Conservation (phyloP, 2,113 vertebrate genomes). For the Megaceryle maxima region DNA sequence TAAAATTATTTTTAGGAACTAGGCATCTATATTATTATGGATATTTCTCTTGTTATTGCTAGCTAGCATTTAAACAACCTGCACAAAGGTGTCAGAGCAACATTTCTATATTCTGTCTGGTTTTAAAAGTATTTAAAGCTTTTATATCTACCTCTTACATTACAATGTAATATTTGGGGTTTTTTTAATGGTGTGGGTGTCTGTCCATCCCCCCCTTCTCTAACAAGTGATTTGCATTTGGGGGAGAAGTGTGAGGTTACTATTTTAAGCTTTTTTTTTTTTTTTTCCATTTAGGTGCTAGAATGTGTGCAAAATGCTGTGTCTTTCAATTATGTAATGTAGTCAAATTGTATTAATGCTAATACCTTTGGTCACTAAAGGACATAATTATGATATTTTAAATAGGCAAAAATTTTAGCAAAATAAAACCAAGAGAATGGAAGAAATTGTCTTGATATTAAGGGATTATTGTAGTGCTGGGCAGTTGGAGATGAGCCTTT, state of each 20-base stretch:
- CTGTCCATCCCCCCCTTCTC: neutral
- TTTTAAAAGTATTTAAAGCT: neutral
- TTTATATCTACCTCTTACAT: neutral
- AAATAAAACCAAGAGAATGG: neutral
- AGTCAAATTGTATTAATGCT: neutral
- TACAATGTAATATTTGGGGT: neutral
- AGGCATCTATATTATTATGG: constrained; percentile 24
- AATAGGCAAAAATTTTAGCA: neutral
- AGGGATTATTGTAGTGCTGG: neutral
- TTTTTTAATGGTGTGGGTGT: neutral
- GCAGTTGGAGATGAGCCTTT: neutral
- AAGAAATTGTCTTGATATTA: neutral
- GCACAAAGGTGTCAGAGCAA: constrained; percentile 32
- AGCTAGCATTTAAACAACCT: neutral
- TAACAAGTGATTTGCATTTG: neutral
- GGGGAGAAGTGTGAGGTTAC: neutral
- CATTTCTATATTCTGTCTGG: neutral
- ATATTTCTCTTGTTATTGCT: constrained; percentile 34
- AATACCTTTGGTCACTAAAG: neutral
- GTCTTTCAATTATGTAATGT: neutral
- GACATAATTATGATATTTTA: neutral
- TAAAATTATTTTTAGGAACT: constrained; percentile 6
- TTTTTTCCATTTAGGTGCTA: neutral
- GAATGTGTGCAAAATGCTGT: neutral
- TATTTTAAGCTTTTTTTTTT: neutral